Base-by-base conservation (phyloP, 2,888 invertebrate species). In the Leucophenga maculata region DNA sequence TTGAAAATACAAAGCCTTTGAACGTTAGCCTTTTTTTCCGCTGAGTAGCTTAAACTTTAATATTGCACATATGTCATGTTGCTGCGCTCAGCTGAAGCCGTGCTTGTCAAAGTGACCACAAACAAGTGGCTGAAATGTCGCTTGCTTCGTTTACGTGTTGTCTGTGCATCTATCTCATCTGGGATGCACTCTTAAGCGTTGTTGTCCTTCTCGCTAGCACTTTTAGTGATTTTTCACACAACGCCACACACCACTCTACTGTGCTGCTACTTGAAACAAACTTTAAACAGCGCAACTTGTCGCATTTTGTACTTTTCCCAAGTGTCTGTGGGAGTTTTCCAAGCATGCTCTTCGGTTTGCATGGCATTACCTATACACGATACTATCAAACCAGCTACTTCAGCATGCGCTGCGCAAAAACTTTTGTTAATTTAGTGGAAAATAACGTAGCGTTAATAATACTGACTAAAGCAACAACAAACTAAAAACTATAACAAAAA, bases 371-470 rank as follows among this genome's bases (percentile, higher is more conserved):
- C 39, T 39, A 39, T 9, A 39, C 8, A 39, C 26, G 4, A 26
- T 4, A 26, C 26, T 4, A 26, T 4, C 39, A 11, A 39, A 39
- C 9, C 8, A 6, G 39, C 39, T 39, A 11, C n/a, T n/a, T n/a
- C n/a, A n/a, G n/a, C n/a, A n/a, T n/a, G n/a, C n/a, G n/a, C n/a
- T n/a, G n/a, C n/a, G n/a, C n/a, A 9, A 68, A 60, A 72, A 72
- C 69, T 46, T 69, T 74, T 74, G 74, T 79, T 80, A 78, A 82
- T 80, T 77, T 80, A 78, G 72, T 80, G 80, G 80, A 80, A 82
- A 80, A 82, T 75, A 65, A 71, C 71, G 73, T 75, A 76, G 72
- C 75, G 71, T 65, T 73, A 76, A 20, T 69, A 72, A 64, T 71
- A 74, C 64, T 74, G 39, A 72, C 64, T 71, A 73, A 60, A 72